Percentiles rank a stretch among this genome's conserved stretches.
Conservation (phyloP, 2,888 invertebrate genomes). For the Plutella xylostella region DNA sequence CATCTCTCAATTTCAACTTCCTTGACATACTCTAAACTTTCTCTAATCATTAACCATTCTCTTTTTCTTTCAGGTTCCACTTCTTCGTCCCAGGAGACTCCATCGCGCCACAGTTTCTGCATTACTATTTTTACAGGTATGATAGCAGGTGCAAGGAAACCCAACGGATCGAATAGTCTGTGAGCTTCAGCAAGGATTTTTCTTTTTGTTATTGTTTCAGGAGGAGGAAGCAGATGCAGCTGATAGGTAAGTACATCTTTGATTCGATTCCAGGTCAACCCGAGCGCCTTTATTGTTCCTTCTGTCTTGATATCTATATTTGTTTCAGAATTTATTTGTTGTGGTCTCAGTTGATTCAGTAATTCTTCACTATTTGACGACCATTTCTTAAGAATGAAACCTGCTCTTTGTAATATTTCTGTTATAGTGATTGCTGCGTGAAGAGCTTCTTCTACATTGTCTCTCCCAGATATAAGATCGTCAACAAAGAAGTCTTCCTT, state of each 20-base stretch:
- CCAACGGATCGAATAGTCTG: constrained; percentile 17
- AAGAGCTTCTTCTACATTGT: constrained; percentile 3
- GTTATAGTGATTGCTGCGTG: not conserved
- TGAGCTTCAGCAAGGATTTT: constrained; percentile 15
- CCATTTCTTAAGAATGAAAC: constrained; percentile 19
- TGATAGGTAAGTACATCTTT: constrained; percentile 3
- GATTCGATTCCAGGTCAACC: not conserved
- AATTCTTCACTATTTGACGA: constrained; percentile 16
- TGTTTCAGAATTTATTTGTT: not conserved
- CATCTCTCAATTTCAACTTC: not conserved
- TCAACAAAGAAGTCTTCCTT: constrained; percentile 17
- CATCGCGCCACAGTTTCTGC: constrained; percentile 8
- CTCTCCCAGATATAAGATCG: constrained; percentile 13
- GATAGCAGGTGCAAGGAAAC: constrained; percentile 14
- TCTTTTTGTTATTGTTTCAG: constrained; percentile 12
- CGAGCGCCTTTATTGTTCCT: not conserved
- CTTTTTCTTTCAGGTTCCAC: not conserved
- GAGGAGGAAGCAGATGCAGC: too few species aligned
- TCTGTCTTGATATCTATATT: not conserved
- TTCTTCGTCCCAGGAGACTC: not conserved
- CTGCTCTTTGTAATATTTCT: constrained; percentile 11
- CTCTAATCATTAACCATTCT: constrained; percentile 11
- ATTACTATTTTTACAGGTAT: constrained; percentile 15
- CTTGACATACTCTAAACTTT: not conserved
- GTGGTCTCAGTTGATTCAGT: constrained; percentile 8